Evolutionary conservation across 2,113 vertebrate species (phyloP).

Genomic region (Petromus typicus): DNA sequence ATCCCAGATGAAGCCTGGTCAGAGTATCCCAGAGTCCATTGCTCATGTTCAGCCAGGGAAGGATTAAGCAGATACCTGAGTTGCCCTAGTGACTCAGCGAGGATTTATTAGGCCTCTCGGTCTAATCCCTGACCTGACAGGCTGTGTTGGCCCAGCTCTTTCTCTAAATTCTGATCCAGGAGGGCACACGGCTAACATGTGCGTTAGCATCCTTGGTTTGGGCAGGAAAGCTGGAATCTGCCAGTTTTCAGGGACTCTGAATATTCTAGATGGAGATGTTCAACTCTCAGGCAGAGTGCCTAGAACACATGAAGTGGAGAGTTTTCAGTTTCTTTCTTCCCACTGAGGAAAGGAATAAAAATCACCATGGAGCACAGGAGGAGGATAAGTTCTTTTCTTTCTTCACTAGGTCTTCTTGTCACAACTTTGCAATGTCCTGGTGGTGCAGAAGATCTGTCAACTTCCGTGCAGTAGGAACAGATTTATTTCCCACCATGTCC

Average conservation of each 20-base stretch:
- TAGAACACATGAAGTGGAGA: not conserved
- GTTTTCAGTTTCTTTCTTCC: not conserved
- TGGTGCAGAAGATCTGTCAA: not conserved
- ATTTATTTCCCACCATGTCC: not conserved
- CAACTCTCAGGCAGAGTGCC: not conserved
- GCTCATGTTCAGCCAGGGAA: not conserved
- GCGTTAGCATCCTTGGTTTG: not conserved
- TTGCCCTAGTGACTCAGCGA: not conserved
- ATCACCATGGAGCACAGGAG: too few species aligned
- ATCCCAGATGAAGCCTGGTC: not conserved
- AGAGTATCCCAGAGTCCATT: not conserved
- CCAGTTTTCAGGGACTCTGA: not conserved
- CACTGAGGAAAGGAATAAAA: not conserved
- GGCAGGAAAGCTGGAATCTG: not conserved
- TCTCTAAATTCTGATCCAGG: not conserved
- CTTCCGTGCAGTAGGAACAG: not conserved
- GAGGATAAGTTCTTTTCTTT: not conserved
- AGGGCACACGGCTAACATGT: not conserved
- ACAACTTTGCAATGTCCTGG: not conserved
- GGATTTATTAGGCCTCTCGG: not conserved
- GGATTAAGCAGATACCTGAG: conserved; percentile 19
- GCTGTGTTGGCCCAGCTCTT: not conserved
- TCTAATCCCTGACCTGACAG: conserved; percentile 61
- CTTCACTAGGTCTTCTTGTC: not conserved
- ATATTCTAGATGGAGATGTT: not conserved